These are phyloP conservation scores for Mormyrops attenuatus DNA, from an alignment of 2,797 vertebrate species.

Conservation along the genomic window DNA sequence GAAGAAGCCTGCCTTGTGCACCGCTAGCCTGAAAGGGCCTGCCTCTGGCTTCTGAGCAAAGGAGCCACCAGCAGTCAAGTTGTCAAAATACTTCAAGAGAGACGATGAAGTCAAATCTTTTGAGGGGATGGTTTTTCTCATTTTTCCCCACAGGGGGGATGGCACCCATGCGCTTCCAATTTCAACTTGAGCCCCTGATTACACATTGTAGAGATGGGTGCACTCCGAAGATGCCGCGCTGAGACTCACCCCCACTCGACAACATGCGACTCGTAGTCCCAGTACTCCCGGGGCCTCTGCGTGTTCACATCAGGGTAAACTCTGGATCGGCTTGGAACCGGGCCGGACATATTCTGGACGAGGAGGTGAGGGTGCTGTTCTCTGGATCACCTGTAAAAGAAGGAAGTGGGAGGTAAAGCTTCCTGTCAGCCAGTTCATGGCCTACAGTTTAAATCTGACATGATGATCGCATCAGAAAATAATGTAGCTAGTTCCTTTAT, in stretches of 20 bases:
- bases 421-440: too few relatives aligned
- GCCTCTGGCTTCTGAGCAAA: background rate
- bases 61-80: background rate
- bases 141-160: background rate
- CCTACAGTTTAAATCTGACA: background rate
- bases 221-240: background rate
- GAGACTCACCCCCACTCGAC: conserved; percentile 76
- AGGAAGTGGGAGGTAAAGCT: background rate
- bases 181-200: background rate
- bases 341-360: conserved; percentile 76
- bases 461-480: background rate
- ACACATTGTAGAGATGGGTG: background rate
- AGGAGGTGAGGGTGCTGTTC: conserved; percentile 40
- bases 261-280: conserved; percentile 84
- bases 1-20: background rate
- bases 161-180: background rate
- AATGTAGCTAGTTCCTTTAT: background rate
- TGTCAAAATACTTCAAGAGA: background rate
- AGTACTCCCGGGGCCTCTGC: conserved; percentile 80
- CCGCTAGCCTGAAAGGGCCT: too few relatives aligned
- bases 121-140: background rate
- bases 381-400: conserved; percentile 56
- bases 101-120: background rate
- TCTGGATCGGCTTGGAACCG: conserved; percentile 79
- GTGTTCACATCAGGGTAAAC: conserved; percentile 86